Base-by-base conservation (phyloP, 2,113 vertebrate genomes). In the Heptranchias perlo region DNA sequence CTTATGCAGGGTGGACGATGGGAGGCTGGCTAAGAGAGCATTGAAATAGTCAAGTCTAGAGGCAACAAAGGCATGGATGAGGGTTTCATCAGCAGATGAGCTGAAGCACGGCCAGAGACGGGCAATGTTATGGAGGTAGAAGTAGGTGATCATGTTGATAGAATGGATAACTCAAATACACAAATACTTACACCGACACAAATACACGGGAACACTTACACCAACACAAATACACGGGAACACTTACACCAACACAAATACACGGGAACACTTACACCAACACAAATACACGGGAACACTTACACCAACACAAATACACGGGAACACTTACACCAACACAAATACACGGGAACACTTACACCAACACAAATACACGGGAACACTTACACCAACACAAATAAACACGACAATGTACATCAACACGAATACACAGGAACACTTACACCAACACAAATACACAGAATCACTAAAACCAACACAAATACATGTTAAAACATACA, bases 141-240 rank as follows among this genome's bases (percentile, higher is more conserved):
- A n/a, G n/a, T n/a, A n/a, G n/a, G n/a, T n/a, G n/a, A n/a, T n/a
- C n/a, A n/a, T n/a, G n/a, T n/a, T n/a, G n/a, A n/a, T n/a, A n/a
- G n/a, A n/a, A 96, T n/a, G n/a, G n/a, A 96, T 86, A 96, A 92
- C 96, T 62, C 94, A 96, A 96, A 96, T 86, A 67, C 94, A 62
- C 69, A 73, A 21, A 96, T 95, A 93, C 92, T 89, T 91, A n/a
- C n/a, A n/a, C n/a, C n/a, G n/a, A n/a, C n/a, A n/a, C 78, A 96
- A 28, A 95, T 31, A 64, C 4, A 16, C 4, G 18, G 14, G 18
- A 64, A n/a, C n/a, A n/a, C n/a, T n/a, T n/a, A 16, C 14, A 10
- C 11, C 8, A 16, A 16, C 62, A 64, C 65, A 96, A 96, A 96
- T 86, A 86, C 10, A 86, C 35, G 31, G 82, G 13, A 86, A 14